A percentile compares a stretch with the other conserved stretches of the same genome.
phyloP scores from a whole-genome alignment of 2,113 vertebrate genomes.

The Calidris pugnax region DNA sequence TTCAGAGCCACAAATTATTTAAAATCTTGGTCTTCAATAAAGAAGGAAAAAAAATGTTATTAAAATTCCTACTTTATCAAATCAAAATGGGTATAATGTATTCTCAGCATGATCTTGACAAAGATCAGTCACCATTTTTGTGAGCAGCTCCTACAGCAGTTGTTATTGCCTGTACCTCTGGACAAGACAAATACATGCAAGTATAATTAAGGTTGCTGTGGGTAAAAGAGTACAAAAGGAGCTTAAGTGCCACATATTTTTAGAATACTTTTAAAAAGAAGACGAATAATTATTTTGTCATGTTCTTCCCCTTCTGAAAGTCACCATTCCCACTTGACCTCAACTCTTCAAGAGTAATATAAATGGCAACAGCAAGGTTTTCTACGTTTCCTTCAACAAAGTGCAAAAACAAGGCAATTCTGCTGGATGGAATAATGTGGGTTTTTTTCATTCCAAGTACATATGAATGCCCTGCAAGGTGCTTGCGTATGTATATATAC shows the following conservation, averaged over 20 bases:
- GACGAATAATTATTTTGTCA: not conserved
- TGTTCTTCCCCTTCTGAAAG: not conserved
- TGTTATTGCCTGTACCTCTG: not conserved
- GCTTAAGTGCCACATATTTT: not conserved
- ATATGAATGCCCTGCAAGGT: not conserved
- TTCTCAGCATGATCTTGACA: not conserved
- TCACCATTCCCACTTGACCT: not conserved
- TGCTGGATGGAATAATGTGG: not conserved
- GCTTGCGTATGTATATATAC: not conserved
- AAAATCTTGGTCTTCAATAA: not conserved
- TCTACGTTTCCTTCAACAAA: not conserved
- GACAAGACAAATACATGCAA: not conserved
- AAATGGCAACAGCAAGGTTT: not conserved
- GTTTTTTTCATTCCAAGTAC: not conserved
- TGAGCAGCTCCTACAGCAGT: not conserved
- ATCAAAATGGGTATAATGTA: not conserved
- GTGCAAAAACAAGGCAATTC: not conserved
- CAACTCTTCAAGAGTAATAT: not conserved
- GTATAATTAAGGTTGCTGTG: not conserved
- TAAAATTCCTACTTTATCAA: not conserved
- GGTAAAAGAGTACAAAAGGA: not conserved
- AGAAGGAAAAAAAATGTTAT: not conserved
- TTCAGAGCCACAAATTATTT: not conserved
- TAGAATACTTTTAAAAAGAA: not conserved
- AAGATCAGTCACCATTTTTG: not conserved